These are phyloP conservation scores for Kradibia gibbosae DNA, from an alignment of 1,140 invertebrate genomes.

Conservation along the genomic window DNA sequence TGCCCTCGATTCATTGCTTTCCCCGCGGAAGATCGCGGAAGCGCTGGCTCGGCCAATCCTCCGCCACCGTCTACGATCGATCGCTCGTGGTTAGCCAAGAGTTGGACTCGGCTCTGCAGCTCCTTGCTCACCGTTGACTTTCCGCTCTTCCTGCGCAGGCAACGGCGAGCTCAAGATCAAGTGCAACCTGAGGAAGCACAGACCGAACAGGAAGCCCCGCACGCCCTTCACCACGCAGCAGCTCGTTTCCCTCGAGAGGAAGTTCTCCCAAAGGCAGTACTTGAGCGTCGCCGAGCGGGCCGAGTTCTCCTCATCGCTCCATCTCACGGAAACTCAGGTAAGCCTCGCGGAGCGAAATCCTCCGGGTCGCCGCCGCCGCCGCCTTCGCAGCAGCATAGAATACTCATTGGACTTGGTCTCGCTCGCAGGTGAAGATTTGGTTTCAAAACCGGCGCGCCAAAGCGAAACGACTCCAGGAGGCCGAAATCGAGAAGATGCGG, in stretches of 20 bases:
- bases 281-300: conserved; percentile 96
- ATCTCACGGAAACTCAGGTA: conserved; percentile 95
- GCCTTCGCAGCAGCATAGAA: neutral
- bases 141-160: conserved; percentile 71
- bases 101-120: too few relatives aligned
- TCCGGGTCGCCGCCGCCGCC: neutral
- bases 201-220: conserved; percentile 96
- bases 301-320: conserved; percentile 94
- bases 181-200: conserved; percentile 94
- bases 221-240: conserved; percentile 98
- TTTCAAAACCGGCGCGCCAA: conserved; percentile 97
- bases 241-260: conserved; percentile 93
- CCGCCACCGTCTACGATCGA: too few relatives aligned
- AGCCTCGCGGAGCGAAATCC: conserved; percentile 42
- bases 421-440: conserved; percentile 94
- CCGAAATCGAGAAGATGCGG: conserved; percentile 91
- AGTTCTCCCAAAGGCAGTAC: conserved; percentile 97
- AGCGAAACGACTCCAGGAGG: conserved; percentile 94
- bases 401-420: neutral
- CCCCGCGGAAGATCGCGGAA: too few relatives aligned
- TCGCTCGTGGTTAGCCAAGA: too few relatives aligned
- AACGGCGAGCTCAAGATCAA: conserved; percentile 87
- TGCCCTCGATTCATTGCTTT: too few relatives aligned
- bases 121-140: neutral
- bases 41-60: too few relatives aligned